Evolutionary conservation across 1,140 invertebrate genomes (phyloP).

Genomic region (Ceratitis capitata): DNA sequence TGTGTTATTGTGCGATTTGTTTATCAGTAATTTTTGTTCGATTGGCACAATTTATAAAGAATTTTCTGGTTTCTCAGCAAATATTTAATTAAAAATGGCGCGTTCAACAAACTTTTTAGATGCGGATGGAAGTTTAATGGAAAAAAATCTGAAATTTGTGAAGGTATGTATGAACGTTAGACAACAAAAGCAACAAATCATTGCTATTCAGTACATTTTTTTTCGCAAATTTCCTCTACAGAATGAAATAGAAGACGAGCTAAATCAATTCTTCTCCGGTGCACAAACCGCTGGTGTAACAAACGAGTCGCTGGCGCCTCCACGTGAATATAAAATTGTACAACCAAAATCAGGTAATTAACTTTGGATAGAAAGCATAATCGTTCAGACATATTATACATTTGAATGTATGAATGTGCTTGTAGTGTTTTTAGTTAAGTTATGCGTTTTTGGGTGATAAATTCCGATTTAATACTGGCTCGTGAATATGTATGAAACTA

Average conservation of each 20-base stretch:
- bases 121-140: slow-evolving; percentile 61
- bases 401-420: too few species aligned
- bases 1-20: not conserved
- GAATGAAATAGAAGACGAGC: slow-evolving; percentile 64
- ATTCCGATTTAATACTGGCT: too few species aligned
- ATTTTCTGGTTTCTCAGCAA: not conserved
- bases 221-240: slow-evolving; percentile 40
- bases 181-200: not conserved
- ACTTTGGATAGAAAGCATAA: too few species aligned
- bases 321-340: slow-evolving; percentile 57
- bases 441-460: too few species aligned
- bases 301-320: slow-evolving; percentile 43
- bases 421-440: too few species aligned
- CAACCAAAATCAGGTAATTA: slow-evolving; percentile 60
- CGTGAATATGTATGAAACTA: not conserved
- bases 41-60: not conserved
- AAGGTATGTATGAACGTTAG: slow-evolving; percentile 54
- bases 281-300: not conserved
- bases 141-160: slow-evolving; percentile 66
- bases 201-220: too few species aligned
- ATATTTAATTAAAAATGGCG: slow-evolving; percentile 47
- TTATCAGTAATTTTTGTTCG: not conserved
- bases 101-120: slow-evolving; percentile 56
- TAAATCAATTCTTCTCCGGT: slow-evolving; percentile 58
- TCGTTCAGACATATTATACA: not conserved